Evolutionary conservation across 2,888 invertebrate species (phyloP).

Genomic region (Hedya salicella): DNA sequence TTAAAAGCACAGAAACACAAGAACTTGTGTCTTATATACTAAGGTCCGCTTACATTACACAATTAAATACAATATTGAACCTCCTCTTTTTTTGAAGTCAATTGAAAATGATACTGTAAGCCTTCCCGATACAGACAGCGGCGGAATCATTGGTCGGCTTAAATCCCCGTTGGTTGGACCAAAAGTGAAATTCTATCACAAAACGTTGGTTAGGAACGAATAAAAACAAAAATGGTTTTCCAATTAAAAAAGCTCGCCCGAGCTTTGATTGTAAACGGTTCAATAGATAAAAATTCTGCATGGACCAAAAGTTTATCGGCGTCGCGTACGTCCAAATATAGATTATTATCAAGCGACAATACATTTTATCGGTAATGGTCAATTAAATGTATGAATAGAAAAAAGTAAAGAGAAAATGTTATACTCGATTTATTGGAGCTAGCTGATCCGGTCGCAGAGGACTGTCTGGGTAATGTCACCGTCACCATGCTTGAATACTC

Average conservation of each 20-base stretch:
- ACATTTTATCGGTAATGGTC: not conserved
- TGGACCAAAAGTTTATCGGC: not conserved
- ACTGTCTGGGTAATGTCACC: not conserved
- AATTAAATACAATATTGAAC: no score
- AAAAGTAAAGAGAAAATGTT: not conserved
- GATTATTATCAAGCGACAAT: not conserved
- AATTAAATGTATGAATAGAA: not conserved
- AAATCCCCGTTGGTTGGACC: not conserved
- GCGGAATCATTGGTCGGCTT: constrained; percentile 8
- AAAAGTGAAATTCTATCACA: not conserved
- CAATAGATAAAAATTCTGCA: constrained; percentile 5
- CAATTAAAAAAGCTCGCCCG: constrained; percentile 22
- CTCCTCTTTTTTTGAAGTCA: no score
- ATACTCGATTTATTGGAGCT: not conserved
- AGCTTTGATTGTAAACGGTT: constrained; percentile 25
- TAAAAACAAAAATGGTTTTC: constrained; percentile 24
- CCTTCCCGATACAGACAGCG: not conserved
- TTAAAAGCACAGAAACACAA: no score
- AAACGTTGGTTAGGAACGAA: constrained; percentile 18
- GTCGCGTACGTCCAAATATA: not conserved
- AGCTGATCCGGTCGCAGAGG: not conserved
- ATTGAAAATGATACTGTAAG: not conserved
- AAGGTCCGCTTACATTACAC: no score
- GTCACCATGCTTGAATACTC: not conserved
- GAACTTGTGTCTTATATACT: no score